Conservation (phyloP, 53 echinoderm and acorn worm genomes). For the Stichopus horrens region DNA sequence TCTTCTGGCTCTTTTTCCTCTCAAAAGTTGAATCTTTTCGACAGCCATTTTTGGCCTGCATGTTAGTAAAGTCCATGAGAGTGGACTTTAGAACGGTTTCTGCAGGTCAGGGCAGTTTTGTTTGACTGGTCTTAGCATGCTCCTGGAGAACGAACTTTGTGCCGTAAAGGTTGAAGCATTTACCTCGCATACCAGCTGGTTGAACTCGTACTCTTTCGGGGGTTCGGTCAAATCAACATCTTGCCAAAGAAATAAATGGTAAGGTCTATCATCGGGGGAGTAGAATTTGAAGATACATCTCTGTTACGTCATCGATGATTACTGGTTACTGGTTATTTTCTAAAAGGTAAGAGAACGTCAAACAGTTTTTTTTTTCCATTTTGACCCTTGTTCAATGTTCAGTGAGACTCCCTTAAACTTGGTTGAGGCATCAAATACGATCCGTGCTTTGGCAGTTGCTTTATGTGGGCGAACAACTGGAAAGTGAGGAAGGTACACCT, state of each 20-base stretch:
- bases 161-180: neutral
- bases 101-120: constrained; percentile 4
- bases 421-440: neutral
- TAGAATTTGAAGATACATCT: constrained; percentile 26
- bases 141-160: no score
- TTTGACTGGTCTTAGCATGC: constrained; percentile 7
- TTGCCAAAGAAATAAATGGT: constrained; percentile 22
- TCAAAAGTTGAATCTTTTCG: neutral
- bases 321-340: neutral
- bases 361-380: constrained; percentile 12
- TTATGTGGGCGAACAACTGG: neutral
- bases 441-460: neutral
- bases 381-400: neutral
- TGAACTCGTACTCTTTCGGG: constrained; percentile 9
- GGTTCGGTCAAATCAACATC: constrained; percentile 12
- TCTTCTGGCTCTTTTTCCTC: no score
- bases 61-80: neutral
- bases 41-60: neutral
- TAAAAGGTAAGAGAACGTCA: constrained; percentile 4
- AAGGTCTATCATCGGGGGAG: neutral
- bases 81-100: constrained; percentile 36
- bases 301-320: neutral
- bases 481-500: constrained; percentile 15
- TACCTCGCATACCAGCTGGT: constrained; percentile 9
- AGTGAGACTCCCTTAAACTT: neutral